Percentiles rank a stretch among this genome's conserved stretches.
phyloP scores from a whole-genome alignment of 53 echinoderm and acorn worm genomes.

The Hippasteria phrygiana region DNA sequence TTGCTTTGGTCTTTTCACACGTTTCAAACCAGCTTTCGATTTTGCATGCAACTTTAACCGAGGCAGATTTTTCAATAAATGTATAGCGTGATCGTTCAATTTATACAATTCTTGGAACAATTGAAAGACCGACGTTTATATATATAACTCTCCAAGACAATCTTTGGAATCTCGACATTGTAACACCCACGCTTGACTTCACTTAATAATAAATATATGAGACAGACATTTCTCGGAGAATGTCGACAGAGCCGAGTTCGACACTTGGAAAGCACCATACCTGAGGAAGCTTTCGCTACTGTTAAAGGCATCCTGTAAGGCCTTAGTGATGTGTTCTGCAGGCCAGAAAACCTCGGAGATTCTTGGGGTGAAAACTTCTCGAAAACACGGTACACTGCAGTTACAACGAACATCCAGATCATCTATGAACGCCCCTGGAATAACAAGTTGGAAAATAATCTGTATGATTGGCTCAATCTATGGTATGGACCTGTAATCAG shows the following conservation, averaged over 20 bases:
- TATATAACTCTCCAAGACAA: background rate
- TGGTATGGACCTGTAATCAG: background rate
- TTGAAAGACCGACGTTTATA: background rate
- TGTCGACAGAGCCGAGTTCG: slow-evolving; percentile 1
- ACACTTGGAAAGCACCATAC: slow-evolving; percentile 62
- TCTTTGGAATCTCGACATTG: background rate
- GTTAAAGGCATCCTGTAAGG: slow-evolving; percentile 69
- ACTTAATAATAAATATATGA: no score
- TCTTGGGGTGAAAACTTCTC: slow-evolving; percentile 72
- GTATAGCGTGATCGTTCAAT: no score
- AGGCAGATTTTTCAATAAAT: no score
- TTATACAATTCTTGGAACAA: no score
- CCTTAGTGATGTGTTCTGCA: slow-evolving; percentile 75
- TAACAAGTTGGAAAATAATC: slow-evolving; percentile 5
- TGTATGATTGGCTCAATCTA: background rate
- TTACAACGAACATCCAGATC: slow-evolving; percentile 52
- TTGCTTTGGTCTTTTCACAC: no score
- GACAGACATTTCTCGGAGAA: no score
- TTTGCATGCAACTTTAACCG: no score
- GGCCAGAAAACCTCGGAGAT: slow-evolving; percentile 86
- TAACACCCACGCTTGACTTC: no score
- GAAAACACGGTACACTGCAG: slow-evolving; percentile 77
- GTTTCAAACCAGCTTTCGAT: no score
- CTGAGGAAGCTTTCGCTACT: slow-evolving; percentile 75
- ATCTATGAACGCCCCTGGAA: slow-evolving; percentile 59